phyloP scores from a whole-genome alignment of 2,888 invertebrate genomes.

The Andrena praecox region DNA sequence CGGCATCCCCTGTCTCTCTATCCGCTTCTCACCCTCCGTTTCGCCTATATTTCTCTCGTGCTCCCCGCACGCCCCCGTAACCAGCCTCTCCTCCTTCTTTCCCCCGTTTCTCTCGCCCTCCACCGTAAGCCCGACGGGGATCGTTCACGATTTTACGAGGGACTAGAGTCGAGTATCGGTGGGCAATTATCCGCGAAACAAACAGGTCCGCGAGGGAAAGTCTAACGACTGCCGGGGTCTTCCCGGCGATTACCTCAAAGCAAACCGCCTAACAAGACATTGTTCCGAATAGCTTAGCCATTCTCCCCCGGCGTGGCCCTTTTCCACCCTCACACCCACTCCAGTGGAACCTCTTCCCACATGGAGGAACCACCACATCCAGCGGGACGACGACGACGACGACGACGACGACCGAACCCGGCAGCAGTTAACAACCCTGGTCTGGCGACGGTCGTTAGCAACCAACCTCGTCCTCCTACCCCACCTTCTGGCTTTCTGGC shows the following conservation, averaged over 20 bases:
- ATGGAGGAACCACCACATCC: conserved; percentile 67
- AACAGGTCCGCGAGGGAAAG: conserved; percentile 75
- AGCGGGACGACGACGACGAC: conserved; percentile 56
- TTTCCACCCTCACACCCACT: conserved; percentile 71
- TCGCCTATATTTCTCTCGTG: conserved; percentile 6
- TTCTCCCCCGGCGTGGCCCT: conserved; percentile 72
- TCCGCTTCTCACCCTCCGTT: conserved; percentile 8
- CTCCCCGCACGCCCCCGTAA: background rate
- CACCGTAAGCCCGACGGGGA: conserved; percentile 63
- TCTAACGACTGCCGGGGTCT: conserved; percentile 79
- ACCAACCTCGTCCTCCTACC: conserved; percentile 66
- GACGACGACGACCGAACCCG: conserved; percentile 69
- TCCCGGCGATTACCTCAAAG: conserved; percentile 82
- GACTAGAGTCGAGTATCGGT: conserved; percentile 74
- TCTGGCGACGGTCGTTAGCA: conserved; percentile 83
- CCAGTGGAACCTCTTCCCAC: conserved; percentile 66
- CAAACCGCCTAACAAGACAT: conserved; percentile 84
- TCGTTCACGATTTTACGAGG: conserved; percentile 74
- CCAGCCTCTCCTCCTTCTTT: conserved; percentile 13
- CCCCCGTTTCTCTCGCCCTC: conserved; percentile 36
- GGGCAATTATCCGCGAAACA: conserved; percentile 77
- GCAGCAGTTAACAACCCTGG: conserved; percentile 82
- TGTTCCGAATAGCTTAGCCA: conserved; percentile 82
- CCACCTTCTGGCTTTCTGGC: conserved; percentile 37
- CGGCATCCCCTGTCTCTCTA: conserved; percentile 4